A percentile compares a stretch with the other conserved stretches of the same genome.
These are phyloP conservation scores for Hirtodrosophila alboralis DNA, from an alignment of 2,888 invertebrate species.

Conservation along the genomic window DNA sequence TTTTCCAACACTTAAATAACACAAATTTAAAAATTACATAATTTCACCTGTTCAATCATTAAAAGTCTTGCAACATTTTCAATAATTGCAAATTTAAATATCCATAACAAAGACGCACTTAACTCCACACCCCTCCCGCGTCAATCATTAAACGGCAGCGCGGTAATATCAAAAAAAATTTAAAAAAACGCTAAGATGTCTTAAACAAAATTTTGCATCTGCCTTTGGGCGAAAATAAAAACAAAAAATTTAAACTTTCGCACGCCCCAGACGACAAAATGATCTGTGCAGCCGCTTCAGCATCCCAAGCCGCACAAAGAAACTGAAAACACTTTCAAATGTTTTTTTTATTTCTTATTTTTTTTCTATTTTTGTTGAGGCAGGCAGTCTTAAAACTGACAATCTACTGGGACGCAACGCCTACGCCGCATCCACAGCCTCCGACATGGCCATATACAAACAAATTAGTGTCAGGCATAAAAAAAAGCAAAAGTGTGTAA, in stretches of 20 bases:
- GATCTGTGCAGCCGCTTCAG: conserved; percentile 23
- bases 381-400: conserved; percentile 24
- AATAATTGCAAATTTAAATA: conserved; percentile 29
- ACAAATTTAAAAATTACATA: conserved; percentile 20
- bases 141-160: conserved; percentile 4
- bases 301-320: conserved; percentile 21
- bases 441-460: conserved; percentile 35
- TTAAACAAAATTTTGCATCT: conserved; percentile 13
- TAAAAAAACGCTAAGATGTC: background rate
- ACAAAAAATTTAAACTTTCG: conserved; percentile 31
- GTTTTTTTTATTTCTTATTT: no score
- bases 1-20: no score
- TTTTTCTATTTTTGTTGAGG: no score
- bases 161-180: conserved; percentile 22
- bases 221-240: conserved; percentile 4
- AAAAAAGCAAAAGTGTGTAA: conserved; percentile 66
- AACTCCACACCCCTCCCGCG: conserved; percentile 7
- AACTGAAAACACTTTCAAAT: conserved; percentile 59
- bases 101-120: conserved; percentile 15
- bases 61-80: background rate
- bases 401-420: conserved; percentile 52
- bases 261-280: conserved; percentile 34
- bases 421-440: conserved; percentile 44
- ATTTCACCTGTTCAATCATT: conserved; percentile 33
- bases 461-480: conserved; percentile 44